Evolutionary conservation across 2,888 invertebrate species (phyloP).

Genomic region (Clivina fossor): DNA sequence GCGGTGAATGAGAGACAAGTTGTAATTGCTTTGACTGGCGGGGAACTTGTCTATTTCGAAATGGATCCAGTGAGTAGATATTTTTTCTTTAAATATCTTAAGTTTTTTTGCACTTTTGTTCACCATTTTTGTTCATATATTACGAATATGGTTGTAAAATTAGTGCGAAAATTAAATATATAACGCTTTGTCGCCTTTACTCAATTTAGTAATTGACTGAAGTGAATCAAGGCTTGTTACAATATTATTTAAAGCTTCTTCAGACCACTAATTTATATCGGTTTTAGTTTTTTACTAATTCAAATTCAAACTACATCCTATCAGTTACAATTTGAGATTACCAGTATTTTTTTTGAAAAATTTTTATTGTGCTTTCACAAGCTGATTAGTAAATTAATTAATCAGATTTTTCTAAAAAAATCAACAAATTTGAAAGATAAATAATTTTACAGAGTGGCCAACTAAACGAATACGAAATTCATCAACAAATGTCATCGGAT

Average conservation of each 20-base stretch:
- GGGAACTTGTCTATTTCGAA: constrained; percentile 98
- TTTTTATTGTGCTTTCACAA: no score
- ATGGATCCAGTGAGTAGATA: constrained; percentile 89
- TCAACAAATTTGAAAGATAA: not conserved
- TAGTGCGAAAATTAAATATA: constrained; percentile 47
- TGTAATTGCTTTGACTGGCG: constrained; percentile 95
- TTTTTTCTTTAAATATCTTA: constrained; percentile 10
- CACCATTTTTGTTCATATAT: constrained; percentile 38
- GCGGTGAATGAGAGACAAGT: constrained; percentile 99
- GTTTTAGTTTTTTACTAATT: no score
- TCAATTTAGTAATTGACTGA: constrained; percentile 47
- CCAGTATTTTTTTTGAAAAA: no score
- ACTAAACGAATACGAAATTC: constrained; percentile 96
- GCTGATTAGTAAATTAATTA: no score
- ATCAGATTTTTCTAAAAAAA: not conserved
- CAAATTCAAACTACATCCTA: no score
- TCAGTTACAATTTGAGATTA: no score
- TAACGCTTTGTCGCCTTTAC: constrained; percentile 52
- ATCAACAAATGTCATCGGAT: constrained; percentile 94
- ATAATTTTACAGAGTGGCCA: constrained; percentile 81
- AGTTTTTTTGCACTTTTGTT: constrained; percentile 47
- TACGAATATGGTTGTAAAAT: constrained; percentile 46
- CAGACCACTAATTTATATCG: constrained; percentile 3
- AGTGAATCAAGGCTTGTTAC: constrained; percentile 52
- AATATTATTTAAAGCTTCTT: not conserved